Percentiles rank a stretch among this genome's conserved stretches.
phyloP scores from a whole-genome alignment of 2,888 invertebrate genomes.

The Epinotia ramella region DNA sequence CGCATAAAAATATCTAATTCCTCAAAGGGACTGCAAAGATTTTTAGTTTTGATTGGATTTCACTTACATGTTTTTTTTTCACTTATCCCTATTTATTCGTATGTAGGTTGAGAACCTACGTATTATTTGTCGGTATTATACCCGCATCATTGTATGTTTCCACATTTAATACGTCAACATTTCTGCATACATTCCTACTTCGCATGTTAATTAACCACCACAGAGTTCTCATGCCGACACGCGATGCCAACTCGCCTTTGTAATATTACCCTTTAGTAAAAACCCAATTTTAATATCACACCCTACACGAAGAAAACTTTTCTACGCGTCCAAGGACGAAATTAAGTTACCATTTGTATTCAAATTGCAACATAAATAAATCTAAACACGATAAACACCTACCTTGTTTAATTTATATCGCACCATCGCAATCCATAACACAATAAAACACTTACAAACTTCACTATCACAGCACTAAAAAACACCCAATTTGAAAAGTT shows the following conservation, averaged over 20 bases:
- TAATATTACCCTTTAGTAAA: constrained; percentile 23
- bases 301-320: constrained; percentile 4
- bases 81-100: background rate
- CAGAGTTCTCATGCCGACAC: constrained; percentile 39
- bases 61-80: background rate
- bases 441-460: constrained; percentile 33
- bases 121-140: constrained; percentile 4
- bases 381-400: constrained; percentile 17
- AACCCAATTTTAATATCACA: constrained; percentile 25
- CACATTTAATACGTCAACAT: constrained; percentile 17
- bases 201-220: constrained; percentile 42
- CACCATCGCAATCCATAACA: constrained; percentile 32
- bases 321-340: background rate
- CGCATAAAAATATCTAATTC: background rate
- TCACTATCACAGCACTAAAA: constrained; percentile 39
- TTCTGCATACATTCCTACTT: constrained; percentile 29
- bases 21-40: background rate
- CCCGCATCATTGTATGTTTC: background rate
- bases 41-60: background rate
- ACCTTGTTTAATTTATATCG: constrained; percentile 34
- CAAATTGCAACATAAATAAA: constrained; percentile 2
- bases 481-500: constrained; percentile 37
- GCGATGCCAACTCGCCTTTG: constrained; percentile 22
- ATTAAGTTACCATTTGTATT: background rate
- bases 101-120: background rate